A percentile compares a stretch with the other conserved stretches of the same genome.
These are phyloP conservation scores for Gallirallus australis DNA, from an alignment of 2,797 vertebrate genomes.

Conservation along the genomic window DNA sequence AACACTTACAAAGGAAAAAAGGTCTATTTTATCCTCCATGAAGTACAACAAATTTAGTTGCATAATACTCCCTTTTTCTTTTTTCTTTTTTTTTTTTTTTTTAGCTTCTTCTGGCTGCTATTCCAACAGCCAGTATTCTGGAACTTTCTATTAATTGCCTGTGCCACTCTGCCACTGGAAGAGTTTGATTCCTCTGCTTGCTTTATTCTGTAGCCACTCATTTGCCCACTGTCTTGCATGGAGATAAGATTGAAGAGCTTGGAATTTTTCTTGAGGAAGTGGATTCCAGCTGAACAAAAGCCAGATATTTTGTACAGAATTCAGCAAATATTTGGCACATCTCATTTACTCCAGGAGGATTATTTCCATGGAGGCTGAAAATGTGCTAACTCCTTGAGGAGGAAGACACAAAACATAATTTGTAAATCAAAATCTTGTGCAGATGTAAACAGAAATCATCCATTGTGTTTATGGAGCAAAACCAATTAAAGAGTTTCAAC, in stretches of 20 bases:
- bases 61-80: too few species aligned
- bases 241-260: neutral
- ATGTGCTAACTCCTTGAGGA: neutral
- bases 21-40: neutral
- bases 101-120: neutral
- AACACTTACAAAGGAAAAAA: neutral
- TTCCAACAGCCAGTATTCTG: neutral
- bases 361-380: conserved; percentile 19
- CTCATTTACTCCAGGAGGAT: neutral
- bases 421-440: neutral
- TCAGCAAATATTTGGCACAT: conserved; percentile 1
- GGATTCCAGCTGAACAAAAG: neutral
- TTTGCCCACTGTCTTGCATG: neutral
- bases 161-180: neutral
- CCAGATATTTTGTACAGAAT: neutral
- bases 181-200: neutral
- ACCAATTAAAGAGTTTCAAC: neutral
- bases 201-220: neutral
- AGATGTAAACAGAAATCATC: neutral
- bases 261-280: neutral
- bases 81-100: too few species aligned
- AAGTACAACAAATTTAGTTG: neutral
- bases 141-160: neutral
- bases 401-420: neutral
- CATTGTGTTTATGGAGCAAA: neutral